A percentile compares a stretch with the other conserved stretches of the same genome.
Conservation (phyloP, 2,888 invertebrate genomes). For the Pasiphila rectangulata region DNA sequence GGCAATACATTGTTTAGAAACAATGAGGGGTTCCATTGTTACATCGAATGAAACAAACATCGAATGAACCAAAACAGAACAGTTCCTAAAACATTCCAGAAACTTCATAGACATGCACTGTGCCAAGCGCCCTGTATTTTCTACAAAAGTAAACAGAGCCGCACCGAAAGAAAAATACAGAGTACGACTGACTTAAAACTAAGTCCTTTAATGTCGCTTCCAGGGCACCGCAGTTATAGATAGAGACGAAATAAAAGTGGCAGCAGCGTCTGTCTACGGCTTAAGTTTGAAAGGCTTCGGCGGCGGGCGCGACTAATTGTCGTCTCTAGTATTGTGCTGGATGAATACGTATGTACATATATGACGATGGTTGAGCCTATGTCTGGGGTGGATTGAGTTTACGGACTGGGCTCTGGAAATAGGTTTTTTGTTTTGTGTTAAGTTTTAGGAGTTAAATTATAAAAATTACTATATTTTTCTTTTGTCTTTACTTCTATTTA, state of each 20-base stretch:
- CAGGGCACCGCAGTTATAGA: constrained; percentile 33
- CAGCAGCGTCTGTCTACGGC: constrained; percentile 66
- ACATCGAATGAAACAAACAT: no score
- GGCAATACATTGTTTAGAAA: no score
- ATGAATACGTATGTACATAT: constrained; percentile 39
- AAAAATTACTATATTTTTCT: no score
- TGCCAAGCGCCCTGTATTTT: constrained; percentile 10
- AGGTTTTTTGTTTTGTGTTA: no score
- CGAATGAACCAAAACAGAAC: neutral
- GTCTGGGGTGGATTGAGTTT: neutral
- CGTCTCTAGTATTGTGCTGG: constrained; percentile 51
- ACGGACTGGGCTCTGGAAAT: neutral
- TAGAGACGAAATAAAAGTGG: constrained; percentile 68
- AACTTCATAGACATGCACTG: neutral
- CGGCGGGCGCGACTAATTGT: constrained; percentile 69
- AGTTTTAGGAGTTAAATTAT: no score
- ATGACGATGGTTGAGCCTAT: constrained; percentile 6
- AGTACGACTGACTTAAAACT: constrained; percentile 10
- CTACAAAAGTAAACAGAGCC: constrained; percentile 16
- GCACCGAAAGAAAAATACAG: constrained; percentile 17
- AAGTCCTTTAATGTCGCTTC: constrained; percentile 25
- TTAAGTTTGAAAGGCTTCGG: constrained; percentile 73
- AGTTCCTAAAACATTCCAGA: neutral
- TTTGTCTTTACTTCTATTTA: no score
- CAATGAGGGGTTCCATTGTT: no score